A percentile compares a stretch with the other conserved stretches of the same genome.
phyloP scores from a whole-genome alignment of 2,888 invertebrate species.

The Aphidius colemani region DNA sequence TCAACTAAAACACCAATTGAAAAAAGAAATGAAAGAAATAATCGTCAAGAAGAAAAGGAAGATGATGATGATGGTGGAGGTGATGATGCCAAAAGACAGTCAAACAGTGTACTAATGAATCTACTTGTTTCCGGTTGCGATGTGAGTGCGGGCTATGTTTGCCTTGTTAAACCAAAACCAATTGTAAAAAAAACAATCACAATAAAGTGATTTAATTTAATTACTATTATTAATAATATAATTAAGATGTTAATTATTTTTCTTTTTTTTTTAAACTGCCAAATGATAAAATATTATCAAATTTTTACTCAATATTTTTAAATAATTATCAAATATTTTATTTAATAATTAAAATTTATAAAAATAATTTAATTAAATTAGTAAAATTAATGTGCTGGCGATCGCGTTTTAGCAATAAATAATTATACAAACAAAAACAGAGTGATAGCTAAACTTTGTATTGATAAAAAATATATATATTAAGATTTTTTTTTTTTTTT shows the following conservation, averaged over 20 bases:
- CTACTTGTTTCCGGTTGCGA: conserved; percentile 94
- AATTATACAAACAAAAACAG: conserved; percentile 9
- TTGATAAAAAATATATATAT: conserved; percentile 13
- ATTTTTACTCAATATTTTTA: too few relatives aligned
- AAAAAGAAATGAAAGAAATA: conserved; percentile 1
- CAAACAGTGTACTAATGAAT: conserved; percentile 89
- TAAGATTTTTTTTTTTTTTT: conserved; percentile 8
- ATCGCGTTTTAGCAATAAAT: too few relatives aligned
- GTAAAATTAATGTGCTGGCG: too few relatives aligned
- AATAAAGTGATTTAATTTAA: background rate
- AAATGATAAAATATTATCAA: background rate
- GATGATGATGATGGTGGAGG: conserved; percentile 59
- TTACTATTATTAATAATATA: background rate
- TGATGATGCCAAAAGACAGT: conserved; percentile 59
- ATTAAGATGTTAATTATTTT: background rate
- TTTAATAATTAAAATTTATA: too few relatives aligned
- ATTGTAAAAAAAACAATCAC: conserved; percentile 12
- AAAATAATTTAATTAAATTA: too few relatives aligned
- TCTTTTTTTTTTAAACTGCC: background rate
- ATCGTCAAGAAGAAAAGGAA: conserved; percentile 6
- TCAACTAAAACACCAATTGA: conserved; percentile 8
- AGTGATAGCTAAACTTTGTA: conserved; percentile 7
- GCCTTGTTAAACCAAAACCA: conserved; percentile 67
- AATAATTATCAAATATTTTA: too few relatives aligned
- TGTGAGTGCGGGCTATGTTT: conserved; percentile 89